phyloP scores from a whole-genome alignment of 2,797 vertebrate genomes.

The Alauda arvensis region DNA sequence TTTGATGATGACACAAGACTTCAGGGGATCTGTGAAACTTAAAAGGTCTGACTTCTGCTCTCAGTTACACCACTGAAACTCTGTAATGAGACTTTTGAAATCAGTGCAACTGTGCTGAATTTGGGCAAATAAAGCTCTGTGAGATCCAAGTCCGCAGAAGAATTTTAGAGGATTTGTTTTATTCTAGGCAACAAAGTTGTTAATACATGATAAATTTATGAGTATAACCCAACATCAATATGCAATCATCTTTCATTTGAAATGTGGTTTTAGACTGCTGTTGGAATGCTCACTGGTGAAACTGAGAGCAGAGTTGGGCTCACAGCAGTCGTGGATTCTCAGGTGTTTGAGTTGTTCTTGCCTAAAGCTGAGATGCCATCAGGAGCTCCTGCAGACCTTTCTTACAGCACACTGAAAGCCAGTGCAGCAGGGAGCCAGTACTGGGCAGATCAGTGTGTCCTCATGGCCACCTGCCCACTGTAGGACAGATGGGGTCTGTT shows the following conservation, averaged over 20 bases:
- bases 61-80: conserved; percentile 12
- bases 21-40: background rate
- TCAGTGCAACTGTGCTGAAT: background rate
- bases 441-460: background rate
- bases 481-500: background rate
- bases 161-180: background rate
- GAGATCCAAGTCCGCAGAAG: background rate
- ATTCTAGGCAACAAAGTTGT: background rate
- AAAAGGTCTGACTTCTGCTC: conserved; percentile 10
- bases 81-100: background rate
- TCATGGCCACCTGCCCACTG: background rate
- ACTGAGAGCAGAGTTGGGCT: conserved; percentile 21
- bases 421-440: background rate
- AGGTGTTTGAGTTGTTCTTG: background rate
- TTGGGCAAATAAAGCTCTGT: background rate
- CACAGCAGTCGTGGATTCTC: background rate
- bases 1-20: background rate
- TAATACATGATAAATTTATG: background rate
- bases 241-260: background rate
- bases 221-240: background rate
- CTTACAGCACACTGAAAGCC: background rate
- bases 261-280: background rate
- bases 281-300: background rate
- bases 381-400: background rate
- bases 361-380: background rate